These are phyloP conservation scores for Zaprionus inermis DNA, from an alignment of 1,140 invertebrate genomes.

Conservation along the genomic window DNA sequence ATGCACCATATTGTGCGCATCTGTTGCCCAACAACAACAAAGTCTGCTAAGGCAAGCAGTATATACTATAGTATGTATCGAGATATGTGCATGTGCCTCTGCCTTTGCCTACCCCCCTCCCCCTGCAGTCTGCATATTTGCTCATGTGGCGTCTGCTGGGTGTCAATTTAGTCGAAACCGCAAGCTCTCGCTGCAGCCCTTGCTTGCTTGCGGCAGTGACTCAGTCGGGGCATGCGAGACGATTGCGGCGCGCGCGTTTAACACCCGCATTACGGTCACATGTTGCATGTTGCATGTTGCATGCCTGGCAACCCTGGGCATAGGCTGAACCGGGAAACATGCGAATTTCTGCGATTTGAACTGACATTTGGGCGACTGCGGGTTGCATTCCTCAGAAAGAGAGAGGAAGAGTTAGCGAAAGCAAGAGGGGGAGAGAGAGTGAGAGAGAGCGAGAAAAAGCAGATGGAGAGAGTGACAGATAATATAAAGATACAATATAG, in stretches of 20 bases:
- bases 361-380: conserved; percentile 18
- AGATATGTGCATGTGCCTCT: background rate
- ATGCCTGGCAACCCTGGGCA: conserved; percentile 5
- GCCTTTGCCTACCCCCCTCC: too few species aligned
- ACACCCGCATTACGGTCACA: conserved; percentile 51
- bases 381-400: background rate
- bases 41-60: conserved; percentile 41
- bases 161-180: conserved; percentile 67
- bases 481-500: too few species aligned
- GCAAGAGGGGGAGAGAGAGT: too few species aligned
- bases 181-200: background rate
- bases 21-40: conserved; percentile 49
- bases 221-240: conserved; percentile 25
- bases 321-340: conserved; percentile 33
- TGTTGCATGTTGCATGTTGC: conserved; percentile 16
- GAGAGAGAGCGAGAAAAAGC: too few species aligned
- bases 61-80: conserved; percentile 7
- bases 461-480: too few species aligned
- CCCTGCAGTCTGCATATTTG: conserved; percentile 20
- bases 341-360: conserved; percentile 19
- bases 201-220: conserved; percentile 43
- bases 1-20: conserved; percentile 77
- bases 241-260: background rate
- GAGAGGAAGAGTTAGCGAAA: background rate
- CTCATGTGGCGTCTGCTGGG: conserved; percentile 70